These are phyloP conservation scores for Musca domestica DNA, from an alignment of 1,140 invertebrate genomes.

Conservation along the genomic window DNA sequence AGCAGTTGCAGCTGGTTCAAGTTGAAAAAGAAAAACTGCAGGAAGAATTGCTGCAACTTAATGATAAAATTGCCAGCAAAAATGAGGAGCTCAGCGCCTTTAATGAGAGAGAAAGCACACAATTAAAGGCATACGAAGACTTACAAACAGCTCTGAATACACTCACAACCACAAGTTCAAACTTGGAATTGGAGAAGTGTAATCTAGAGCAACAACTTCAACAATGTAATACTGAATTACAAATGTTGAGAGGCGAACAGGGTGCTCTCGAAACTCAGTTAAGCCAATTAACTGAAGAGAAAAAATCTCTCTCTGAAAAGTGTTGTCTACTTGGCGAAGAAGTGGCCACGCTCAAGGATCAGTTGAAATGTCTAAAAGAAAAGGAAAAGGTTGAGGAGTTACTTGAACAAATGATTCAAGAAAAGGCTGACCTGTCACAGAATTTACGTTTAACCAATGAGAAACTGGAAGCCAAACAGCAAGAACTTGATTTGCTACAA, in stretches of 20 bases:
- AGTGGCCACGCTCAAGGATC: background rate
- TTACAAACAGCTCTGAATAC: too few relatives aligned
- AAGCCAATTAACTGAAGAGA: background rate
- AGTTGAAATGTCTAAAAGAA: background rate
- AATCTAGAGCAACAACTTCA: background rate
- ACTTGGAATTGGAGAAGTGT: background rate
- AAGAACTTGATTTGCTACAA: background rate
- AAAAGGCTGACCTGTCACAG: background rate
- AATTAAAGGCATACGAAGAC: too few relatives aligned
- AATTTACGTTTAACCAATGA: background rate
- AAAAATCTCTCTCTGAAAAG: constrained; percentile 7
- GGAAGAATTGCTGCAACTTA: background rate
- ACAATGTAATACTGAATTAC: background rate
- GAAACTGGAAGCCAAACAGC: background rate
- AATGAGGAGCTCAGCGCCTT: too few relatives aligned
- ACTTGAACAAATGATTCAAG: constrained; percentile 1
- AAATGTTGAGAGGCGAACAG: background rate
- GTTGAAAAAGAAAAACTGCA: background rate
- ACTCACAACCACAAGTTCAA: background rate
- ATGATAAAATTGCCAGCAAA: too few relatives aligned
- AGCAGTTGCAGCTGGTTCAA: background rate
- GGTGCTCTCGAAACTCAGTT: background rate
- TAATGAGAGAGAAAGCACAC: too few relatives aligned
- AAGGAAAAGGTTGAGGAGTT: background rate
- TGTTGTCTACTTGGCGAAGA: background rate